These are phyloP conservation scores for Drusus annulatus DNA, from an alignment of 1,140 invertebrate species.

Conservation along the genomic window DNA sequence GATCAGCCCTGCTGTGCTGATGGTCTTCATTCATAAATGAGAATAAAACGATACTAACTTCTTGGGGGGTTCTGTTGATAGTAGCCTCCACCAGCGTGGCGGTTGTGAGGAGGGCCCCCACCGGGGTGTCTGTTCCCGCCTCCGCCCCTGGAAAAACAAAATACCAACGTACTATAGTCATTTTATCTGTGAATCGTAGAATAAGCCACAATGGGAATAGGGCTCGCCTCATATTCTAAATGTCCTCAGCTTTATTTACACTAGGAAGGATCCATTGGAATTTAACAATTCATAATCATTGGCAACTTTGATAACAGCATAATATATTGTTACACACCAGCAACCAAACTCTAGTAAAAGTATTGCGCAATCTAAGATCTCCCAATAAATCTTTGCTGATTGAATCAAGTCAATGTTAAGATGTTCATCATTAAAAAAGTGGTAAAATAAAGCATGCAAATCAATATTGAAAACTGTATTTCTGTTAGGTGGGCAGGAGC, in stretches of 20 bases:
- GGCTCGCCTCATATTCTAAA: neutral
- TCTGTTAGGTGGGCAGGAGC: too few species aligned
- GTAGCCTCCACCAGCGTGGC: conserved; percentile 41
- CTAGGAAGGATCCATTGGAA: conserved; percentile 31
- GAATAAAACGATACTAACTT: conserved; percentile 38
- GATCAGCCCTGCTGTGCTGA: too few species aligned
- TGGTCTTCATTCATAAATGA: too few species aligned
- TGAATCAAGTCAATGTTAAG: too few species aligned
- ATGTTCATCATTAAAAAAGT: too few species aligned
- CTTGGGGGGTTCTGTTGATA: conserved; percentile 50
- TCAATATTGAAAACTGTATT: too few species aligned
- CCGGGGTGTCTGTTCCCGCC: conserved; percentile 48
- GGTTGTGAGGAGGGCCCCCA: conserved; percentile 36
- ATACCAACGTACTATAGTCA: neutral
- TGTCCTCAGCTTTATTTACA: conserved; percentile 10
- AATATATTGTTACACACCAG: too few species aligned
- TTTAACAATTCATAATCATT: conserved; percentile 8
- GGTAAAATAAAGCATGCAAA: too few species aligned
- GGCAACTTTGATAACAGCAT: too few species aligned
- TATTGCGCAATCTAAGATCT: too few species aligned
- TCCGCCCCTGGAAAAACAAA: conserved; percentile 46
- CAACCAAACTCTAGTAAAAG: too few species aligned
- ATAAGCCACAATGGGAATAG: neutral
- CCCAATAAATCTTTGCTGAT: too few species aligned
- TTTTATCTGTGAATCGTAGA: neutral